Evolutionary conservation across 1,140 invertebrate species (phyloP), one percentile per base, ranked within the genome.

Genomic region (Drosophila navojoa): DNA sequence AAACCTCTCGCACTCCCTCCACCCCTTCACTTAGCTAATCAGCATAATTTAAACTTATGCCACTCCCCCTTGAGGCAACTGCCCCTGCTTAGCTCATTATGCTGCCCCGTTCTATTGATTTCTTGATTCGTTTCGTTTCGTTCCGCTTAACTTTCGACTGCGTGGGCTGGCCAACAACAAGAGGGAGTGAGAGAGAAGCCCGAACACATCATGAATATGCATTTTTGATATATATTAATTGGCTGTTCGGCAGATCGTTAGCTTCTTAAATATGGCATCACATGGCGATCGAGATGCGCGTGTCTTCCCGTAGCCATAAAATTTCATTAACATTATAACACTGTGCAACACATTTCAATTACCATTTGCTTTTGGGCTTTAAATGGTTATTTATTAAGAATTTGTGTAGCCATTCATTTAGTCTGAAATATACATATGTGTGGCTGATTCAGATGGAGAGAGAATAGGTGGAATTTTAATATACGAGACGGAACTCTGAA

Each of bases 231-330:
- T 50, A 70, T 76, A 67, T 86, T 87, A 86, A 86, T 86, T 87
- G 82, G 63, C 61, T 89, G 82, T 76, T 87, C 69, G 78, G 62
- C 78, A 82, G 79, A 79, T 87, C 71, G 69, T 87, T 82, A 77
- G 82, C 79, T 87, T 71, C 84, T 87, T 82, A 52, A 81, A 74
- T 86, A 67, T 73, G 72, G 62, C 75, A 74, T 60, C 52, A 53
- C 16, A 15, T 44, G 16, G 40, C 22, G 29, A 16, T 22, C 11
- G 22, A 57, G 25, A 13, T 57, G 57, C 52, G 58, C 59, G 44
- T 61, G 27, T 55, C 70, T 54, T 81, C 75, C 76, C 64, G 69
- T 64, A 72, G 63, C 64, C 71, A 68, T 71, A 71, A 76, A 79
- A 71, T 77, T 67, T 68, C 78, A 86, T 86, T 86, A 81, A 79